Evolutionary conservation across 2,888 invertebrate species (phyloP).

Genomic region (Drosophila eohydei): DNA sequence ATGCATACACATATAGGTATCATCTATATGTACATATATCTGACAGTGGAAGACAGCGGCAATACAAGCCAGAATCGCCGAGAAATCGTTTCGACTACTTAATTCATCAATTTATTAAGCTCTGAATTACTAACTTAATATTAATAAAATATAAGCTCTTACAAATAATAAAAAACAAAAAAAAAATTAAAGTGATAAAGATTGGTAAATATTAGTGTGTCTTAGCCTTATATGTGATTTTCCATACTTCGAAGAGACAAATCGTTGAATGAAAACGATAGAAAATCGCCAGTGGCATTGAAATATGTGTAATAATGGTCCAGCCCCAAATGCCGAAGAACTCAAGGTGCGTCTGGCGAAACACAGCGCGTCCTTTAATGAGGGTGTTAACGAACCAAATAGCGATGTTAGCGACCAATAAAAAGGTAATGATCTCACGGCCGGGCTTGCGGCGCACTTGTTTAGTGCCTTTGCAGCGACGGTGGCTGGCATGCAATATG

Average conservation of each 20-base stretch:
- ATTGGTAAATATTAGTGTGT: constrained; percentile 55
- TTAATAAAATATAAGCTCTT: constrained; percentile 8
- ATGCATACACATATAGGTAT: no score
- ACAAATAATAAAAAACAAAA: constrained; percentile 15
- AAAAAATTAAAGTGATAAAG: neutral
- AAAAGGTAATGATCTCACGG: constrained; percentile 93
- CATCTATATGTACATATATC: neutral
- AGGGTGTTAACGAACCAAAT: constrained; percentile 95
- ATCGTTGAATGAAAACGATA: constrained; percentile 96
- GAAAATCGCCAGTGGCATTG: constrained; percentile 95
- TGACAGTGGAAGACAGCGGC: neutral
- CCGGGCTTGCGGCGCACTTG: constrained; percentile 92
- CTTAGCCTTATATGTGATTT: constrained; percentile 92
- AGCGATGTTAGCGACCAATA: constrained; percentile 92
- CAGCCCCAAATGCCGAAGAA: constrained; percentile 96
- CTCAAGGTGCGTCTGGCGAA: constrained; percentile 91
- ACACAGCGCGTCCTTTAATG: constrained; percentile 93
- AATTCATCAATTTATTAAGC: neutral
- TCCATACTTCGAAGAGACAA: constrained; percentile 97
- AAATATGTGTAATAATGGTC: constrained; percentile 95
- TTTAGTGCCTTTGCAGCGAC: constrained; percentile 89
- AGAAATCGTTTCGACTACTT: neutral
- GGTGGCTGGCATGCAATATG: constrained; percentile 90
- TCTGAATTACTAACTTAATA: neutral
- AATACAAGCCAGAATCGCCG: neutral